phyloP scores from a whole-genome alignment of 2,113 vertebrate species.

The Colaptes auratus region DNA sequence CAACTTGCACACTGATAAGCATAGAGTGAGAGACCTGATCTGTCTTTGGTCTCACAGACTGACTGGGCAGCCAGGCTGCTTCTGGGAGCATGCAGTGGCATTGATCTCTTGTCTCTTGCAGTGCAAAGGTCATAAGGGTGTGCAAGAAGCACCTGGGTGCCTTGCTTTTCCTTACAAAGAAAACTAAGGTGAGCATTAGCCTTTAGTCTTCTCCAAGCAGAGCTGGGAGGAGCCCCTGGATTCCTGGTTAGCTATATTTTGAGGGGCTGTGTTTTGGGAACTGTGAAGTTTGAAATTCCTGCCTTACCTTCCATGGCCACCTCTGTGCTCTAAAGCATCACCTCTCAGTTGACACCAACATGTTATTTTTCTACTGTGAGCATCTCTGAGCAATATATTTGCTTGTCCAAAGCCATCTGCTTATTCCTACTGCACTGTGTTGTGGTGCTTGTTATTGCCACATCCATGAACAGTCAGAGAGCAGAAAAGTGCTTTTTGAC shows the following conservation, averaged over 20 bases:
- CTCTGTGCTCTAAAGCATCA: not conserved
- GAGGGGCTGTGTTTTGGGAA: not conserved
- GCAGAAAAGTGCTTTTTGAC: not conserved
- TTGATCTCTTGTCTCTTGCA: not conserved
- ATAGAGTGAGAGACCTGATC: not conserved
- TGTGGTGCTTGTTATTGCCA: not conserved
- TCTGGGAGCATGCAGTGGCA: fast-evolving
- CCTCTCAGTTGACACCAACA: not conserved
- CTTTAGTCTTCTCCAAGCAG: not conserved
- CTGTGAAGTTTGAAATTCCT: not conserved
- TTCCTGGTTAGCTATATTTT: not conserved
- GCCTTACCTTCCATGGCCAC: not conserved
- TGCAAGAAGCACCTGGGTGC: fast-evolving
- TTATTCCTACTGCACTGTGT: not conserved
- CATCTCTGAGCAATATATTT: not conserved
- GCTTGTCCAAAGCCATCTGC: not conserved
- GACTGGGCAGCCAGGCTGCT: not conserved
- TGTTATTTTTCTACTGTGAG: not conserved
- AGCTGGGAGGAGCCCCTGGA: not conserved
- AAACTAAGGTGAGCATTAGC: not conserved
- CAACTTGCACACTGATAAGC: not conserved
- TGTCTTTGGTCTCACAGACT: not conserved
- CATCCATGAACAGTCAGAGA: not conserved
- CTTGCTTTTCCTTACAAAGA: not conserved
- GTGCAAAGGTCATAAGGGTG: fast-evolving